Evolutionary conservation across 2,797 vertebrate species (phyloP).

Genomic region (Uromys caudimaculatus): DNA sequence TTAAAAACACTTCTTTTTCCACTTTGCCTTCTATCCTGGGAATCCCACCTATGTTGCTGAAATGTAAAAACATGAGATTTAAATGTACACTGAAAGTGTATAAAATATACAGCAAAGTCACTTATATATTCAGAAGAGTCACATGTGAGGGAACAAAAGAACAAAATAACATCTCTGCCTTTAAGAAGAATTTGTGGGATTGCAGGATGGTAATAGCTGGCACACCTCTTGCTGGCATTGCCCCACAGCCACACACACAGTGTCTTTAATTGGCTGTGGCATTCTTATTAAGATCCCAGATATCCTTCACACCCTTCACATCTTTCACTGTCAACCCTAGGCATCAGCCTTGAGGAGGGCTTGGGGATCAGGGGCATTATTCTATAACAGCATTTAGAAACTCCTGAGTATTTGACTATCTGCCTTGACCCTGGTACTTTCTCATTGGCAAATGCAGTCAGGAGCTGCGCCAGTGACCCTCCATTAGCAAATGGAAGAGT

Average conservation of each 20-base stretch:
- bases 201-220: not conserved
- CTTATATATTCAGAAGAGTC: not conserved
- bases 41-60: slow-evolving; percentile 23
- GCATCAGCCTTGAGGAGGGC: not conserved
- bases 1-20: not conserved
- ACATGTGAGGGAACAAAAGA: not conserved
- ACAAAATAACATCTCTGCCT: not conserved
- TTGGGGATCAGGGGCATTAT: not conserved
- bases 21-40: not conserved
- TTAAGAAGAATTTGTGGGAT: not conserved
- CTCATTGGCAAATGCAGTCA: not conserved
- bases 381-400: not conserved
- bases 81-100: not conserved
- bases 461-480: not conserved
- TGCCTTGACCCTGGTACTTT: not conserved
- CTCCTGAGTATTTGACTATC: not conserved
- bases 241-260: too few species aligned
- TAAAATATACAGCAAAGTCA: not conserved
- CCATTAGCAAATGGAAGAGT: not conserved
- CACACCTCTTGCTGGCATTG: not conserved
- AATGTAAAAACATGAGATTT: slow-evolving; percentile 20
- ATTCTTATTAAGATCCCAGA: not conserved
- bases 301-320: not conserved
- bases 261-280: not conserved
- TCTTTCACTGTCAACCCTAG: too few species aligned